Percentiles rank a stretch among this genome's conserved stretches.
Conservation (phyloP, 1,140 invertebrate genomes). For the Megalonaias nervosa region DNA sequence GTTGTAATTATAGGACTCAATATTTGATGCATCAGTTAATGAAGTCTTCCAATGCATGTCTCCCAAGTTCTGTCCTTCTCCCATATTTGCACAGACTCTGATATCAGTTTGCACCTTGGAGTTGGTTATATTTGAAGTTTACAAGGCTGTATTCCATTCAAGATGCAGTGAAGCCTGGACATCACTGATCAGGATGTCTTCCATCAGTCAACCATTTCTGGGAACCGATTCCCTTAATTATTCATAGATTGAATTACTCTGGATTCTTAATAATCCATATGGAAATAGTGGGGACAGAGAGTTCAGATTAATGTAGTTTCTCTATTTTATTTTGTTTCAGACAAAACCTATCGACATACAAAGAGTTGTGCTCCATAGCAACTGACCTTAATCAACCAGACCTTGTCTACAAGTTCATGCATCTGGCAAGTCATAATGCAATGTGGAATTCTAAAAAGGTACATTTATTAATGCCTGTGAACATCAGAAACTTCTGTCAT, state of each 20-base stretch:
- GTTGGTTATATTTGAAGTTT: too few species aligned
- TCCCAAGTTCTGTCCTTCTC: too few species aligned
- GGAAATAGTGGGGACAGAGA: not conserved
- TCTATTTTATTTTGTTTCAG: conserved; percentile 70
- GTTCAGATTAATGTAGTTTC: not conserved
- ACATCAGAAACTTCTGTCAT: too few species aligned
- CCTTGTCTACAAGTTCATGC: conserved; percentile 95
- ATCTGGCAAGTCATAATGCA: conserved; percentile 93
- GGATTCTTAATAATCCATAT: not conserved
- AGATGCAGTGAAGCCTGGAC: too few species aligned
- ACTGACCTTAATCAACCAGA: conserved; percentile 95
- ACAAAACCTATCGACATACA: conserved; percentile 90
- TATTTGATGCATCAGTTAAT: too few species aligned
- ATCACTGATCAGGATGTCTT: not conserved
- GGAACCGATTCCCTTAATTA: not conserved
- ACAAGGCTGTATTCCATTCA: too few species aligned
- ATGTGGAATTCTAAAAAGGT: conserved; percentile 89
- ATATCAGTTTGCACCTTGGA: too few species aligned
- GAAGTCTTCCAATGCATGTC: too few species aligned
- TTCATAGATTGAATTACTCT: not conserved
- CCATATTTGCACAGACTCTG: too few species aligned
- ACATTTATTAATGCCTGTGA: not conserved
- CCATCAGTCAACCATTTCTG: not conserved
- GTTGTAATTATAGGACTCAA: too few species aligned
- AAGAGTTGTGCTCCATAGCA: conserved; percentile 93